phyloP scores from a whole-genome alignment of 37 sponge, comb jelly and placozoan genomes.

The Crambe crambe region DNA sequence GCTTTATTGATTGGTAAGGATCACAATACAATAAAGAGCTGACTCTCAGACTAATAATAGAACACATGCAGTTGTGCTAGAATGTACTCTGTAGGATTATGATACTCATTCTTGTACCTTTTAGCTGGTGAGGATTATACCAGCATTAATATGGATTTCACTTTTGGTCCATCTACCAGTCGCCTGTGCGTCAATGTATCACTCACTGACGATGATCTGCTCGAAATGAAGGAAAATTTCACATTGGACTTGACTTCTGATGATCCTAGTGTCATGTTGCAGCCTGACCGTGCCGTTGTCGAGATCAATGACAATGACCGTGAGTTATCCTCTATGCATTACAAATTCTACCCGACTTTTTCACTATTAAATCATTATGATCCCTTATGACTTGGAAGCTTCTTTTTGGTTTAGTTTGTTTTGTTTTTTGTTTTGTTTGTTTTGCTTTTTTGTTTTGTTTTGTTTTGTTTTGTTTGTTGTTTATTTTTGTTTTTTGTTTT shows the following conservation, averaged over 20 bases:
- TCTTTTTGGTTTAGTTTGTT: too few relatives aligned
- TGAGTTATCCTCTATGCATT: too few relatives aligned
- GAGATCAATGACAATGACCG: constrained; percentile 38
- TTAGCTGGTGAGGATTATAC: constrained; percentile 14
- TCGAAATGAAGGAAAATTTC: background rate
- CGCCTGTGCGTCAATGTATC: background rate
- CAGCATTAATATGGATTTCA: background rate
- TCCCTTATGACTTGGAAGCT: background rate
- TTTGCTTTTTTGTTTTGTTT: too few relatives aligned
- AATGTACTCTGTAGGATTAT: too few relatives aligned
- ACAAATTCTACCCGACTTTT: background rate
- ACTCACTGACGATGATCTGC: background rate
- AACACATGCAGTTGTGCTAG: too few relatives aligned
- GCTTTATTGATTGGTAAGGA: background rate
- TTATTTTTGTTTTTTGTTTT: too few relatives aligned
- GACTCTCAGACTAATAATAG: too few relatives aligned
- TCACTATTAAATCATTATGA: background rate
- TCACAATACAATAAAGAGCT: too few relatives aligned
- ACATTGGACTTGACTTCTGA: background rate
- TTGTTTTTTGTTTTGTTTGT: too few relatives aligned
- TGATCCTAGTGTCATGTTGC: background rate
- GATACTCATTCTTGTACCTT: too few relatives aligned
- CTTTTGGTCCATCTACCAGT: background rate
- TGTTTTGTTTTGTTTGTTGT: too few relatives aligned
- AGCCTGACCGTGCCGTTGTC: constrained; percentile 25